phyloP scores from a whole-genome alignment of 1,140 invertebrate genomes.

The Halesus radiatus region DNA sequence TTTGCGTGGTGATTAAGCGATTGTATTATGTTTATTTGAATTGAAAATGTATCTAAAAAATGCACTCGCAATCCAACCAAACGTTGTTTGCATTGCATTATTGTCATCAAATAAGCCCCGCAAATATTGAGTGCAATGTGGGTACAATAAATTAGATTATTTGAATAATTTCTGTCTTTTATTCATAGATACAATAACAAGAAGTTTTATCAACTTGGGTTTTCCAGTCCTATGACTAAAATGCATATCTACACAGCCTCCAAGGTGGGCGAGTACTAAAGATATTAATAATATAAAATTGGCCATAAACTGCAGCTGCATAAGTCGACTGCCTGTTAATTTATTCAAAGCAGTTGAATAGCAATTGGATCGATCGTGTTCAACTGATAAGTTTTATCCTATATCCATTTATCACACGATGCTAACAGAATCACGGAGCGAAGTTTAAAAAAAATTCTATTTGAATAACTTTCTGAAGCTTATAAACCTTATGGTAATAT shows the following conservation, averaged over 20 bases:
- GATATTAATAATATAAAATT: not conserved
- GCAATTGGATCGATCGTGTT: slow-evolving; percentile 4
- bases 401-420: slow-evolving; percentile 3
- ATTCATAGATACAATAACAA: not conserved
- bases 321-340: not conserved
- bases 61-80: too few species aligned
- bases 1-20: too few species aligned
- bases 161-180: too few species aligned
- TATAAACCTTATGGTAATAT: too few species aligned
- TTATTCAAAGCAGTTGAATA: not conserved
- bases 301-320: not conserved
- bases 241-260: not conserved
- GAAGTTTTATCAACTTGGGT: not conserved
- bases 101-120: too few species aligned
- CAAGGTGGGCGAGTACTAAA: not conserved
- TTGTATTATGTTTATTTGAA: too few species aligned
- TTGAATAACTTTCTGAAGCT: too few species aligned
- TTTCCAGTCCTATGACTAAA: slow-evolving; percentile 11
- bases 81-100: too few species aligned
- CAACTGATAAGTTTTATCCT: slow-evolving; percentile 7
- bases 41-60: too few species aligned
- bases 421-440: not conserved
- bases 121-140: too few species aligned
- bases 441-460: not conserved
- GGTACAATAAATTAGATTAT: too few species aligned